Percentiles rank a stretch among this genome's conserved stretches.
These are phyloP conservation scores for Calypte anna DNA, from an alignment of 2,113 vertebrate genomes.

Conservation along the genomic window DNA sequence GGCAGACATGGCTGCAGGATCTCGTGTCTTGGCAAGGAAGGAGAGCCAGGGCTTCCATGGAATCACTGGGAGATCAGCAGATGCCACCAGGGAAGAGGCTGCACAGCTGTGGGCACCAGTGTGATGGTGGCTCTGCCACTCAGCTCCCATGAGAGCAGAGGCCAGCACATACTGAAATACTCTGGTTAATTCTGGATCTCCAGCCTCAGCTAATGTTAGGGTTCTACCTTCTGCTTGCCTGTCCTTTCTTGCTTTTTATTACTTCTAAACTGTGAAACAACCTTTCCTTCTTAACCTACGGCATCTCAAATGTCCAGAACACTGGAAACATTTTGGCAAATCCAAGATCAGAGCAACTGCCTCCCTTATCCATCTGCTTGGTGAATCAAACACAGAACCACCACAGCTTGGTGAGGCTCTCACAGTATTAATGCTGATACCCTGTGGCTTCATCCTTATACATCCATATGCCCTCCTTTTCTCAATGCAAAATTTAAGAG, in stretches of 20 bases:
- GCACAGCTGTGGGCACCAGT: neutral
- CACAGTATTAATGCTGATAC: neutral
- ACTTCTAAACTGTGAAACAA: neutral
- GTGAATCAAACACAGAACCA: neutral
- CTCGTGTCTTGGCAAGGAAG: neutral
- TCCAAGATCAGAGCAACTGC: neutral
- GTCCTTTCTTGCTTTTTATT: neutral
- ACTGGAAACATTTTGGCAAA: neutral
- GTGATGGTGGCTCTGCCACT: accelerated
- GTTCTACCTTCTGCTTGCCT: neutral
- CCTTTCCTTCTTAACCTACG: neutral
- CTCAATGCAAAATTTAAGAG: neutral
- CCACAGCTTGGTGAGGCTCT: neutral
- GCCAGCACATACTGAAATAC: neutral
- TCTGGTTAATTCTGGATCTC: neutral
- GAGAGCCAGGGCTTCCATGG: neutral
- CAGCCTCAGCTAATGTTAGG: neutral
- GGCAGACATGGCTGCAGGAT: neutral
- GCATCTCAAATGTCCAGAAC: neutral
- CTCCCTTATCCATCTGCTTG: neutral
- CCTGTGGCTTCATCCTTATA: neutral
- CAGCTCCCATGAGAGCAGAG: neutral
- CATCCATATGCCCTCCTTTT: neutral
- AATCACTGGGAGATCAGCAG: accelerated
- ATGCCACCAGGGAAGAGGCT: neutral